Evolutionary conservation across 2,113 vertebrate genomes (phyloP), one percentile per base, ranked within the genome.

Genomic region (Scomber japonicus): DNA sequence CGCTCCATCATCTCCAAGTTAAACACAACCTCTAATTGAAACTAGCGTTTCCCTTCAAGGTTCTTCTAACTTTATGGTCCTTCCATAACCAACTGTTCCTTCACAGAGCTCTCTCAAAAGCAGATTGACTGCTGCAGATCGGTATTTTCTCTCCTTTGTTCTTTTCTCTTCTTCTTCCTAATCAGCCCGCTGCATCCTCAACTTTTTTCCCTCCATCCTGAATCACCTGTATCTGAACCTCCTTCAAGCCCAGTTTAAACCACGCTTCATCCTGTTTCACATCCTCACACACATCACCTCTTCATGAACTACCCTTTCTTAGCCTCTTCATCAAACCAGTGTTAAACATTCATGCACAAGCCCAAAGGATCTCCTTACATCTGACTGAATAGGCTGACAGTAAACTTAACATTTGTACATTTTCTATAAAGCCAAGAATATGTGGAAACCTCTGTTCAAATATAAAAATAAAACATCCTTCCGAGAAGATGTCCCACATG

Each of bases 161-260:
- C 59, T 82, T 30, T 31, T 50, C 27, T 56, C 45, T 15, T 59
- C n/a, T 57, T 57, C 66, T 48, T 17, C 30, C 27, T 27, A 73
- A 76, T 86, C 72, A 82, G 30, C 6, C 50, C 55, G 55, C 30
- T 57, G 44, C 27, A 44, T 81, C 49, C 56, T 71, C 16, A 46
- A 45, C 48, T n/a, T 67, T 27, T 50, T 27, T 57, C 56, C n/a
- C 63, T 63, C 55, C 16, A 66, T 62, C n/a, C 54, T 54, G 40
- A 70, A 19, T 77, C 75, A 84, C 72, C 71, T 53, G 45, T 2
- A 53, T 27, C 8, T 71, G 67, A 78, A 81, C 69, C 65, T 44
- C 15, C 46, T 56, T 45, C 11, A 54, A 76, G 70, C 65, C 62
- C 15, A 45, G 14, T 5, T 61, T 75, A 68, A 85, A 67, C 66